These are phyloP conservation scores for Turdus rufiventris DNA, from an alignment of 2,113 vertebrate genomes.

Conservation along the genomic window DNA sequence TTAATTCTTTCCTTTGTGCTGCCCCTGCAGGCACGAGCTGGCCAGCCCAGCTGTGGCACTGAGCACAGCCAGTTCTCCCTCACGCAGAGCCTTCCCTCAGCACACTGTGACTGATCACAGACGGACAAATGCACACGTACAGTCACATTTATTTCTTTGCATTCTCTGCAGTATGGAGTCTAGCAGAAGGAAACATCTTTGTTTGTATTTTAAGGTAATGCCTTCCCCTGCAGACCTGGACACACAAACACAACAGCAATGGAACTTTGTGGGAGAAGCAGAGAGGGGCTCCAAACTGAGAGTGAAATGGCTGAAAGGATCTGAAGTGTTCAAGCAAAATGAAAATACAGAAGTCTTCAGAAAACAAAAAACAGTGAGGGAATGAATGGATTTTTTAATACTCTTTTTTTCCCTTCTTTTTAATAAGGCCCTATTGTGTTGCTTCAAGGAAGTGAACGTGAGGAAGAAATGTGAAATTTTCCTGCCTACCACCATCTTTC, in stretches of 20 bases:
- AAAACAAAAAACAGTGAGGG: not conserved
- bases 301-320: not conserved
- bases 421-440: not conserved
- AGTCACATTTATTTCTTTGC: not conserved
- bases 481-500: not conserved
- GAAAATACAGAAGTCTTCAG: not conserved
- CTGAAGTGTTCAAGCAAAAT: not conserved
- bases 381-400: not conserved
- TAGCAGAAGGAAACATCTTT: slow-evolving; percentile 65
- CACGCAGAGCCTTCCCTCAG: not conserved
- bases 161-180: slow-evolving; percentile 1
- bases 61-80: not conserved
- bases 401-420: not conserved
- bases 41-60: not conserved
- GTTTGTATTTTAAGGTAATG: slow-evolving; percentile 2
- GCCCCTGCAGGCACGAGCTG: slow-evolving; percentile 31
- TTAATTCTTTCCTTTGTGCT: slow-evolving; percentile 20
- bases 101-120: not conserved
- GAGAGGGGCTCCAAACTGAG: not conserved
- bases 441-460: not conserved
- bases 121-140: not conserved
- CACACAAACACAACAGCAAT: not conserved
- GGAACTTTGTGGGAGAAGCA: not conserved
- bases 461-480: not conserved
- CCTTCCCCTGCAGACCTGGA: not conserved